Base-by-base conservation (phyloP, 2,113 vertebrate genomes). In the Mesocricetus auratus region DNA sequence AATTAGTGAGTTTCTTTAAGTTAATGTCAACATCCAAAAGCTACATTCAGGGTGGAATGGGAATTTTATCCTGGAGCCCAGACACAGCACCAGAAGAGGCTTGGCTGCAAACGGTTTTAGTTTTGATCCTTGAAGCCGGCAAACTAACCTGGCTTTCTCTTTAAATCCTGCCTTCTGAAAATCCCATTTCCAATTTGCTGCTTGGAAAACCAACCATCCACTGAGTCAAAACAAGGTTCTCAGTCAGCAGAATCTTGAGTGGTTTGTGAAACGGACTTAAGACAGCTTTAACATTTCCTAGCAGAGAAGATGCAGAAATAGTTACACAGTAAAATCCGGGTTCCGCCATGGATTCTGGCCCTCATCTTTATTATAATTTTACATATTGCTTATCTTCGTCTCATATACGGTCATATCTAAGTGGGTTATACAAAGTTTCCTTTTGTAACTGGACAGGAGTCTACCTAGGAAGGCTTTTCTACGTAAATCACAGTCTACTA, bases 111-210 rank as follows among this genome's bases (percentile, higher is more conserved):
- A 94, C 24, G 47, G 62, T 93, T 75, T 68, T 69, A 94, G 6
- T 33, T 77, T 68, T 88, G 68, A 90, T 88, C 92, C 60, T 62
- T 79, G 45, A 86, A 90, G 24, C 31, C 93, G 78, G 21, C 22
- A 83, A 69, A 58, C 90, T 92, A 83, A 47, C 16, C 53, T 73
- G 36, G 12, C 81, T 86, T 95, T 95, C 68, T 92, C 90, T 88
- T 96, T 92, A 89, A 95, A 93, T 93, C 45, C 39, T 89, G 10
- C 26, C 62, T 60, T 89, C 86, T 92, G 77, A 92, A 92, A 83
- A 92, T 82, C 90, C 19, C 71, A 60, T 45, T 89, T 92, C 94
- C 69, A 81, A 1, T 69, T 50, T 69, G 74, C 45, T 93, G 92
- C 56, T 15, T 29, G 85, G 74, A 64, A 26, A 31, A 12, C 68